A percentile compares a stretch with the other conserved stretches of the same genome.
phyloP scores from a whole-genome alignment of 2,113 vertebrate species.

The Ellobius talpinus region DNA sequence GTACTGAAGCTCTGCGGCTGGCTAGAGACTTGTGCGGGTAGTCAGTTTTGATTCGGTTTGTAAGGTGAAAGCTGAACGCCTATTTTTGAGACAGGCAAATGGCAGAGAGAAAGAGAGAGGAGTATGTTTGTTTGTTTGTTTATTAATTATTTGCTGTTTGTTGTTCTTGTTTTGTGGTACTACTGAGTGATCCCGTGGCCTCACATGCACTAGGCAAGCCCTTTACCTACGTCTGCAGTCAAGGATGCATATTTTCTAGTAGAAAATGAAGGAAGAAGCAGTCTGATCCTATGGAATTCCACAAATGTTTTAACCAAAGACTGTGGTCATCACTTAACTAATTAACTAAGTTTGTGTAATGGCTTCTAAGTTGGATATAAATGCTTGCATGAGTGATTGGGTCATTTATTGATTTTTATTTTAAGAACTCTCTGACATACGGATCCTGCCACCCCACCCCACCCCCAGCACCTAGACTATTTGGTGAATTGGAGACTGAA shows the following conservation, averaged over 20 bases:
- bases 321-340: not conserved
- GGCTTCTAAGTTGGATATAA: constrained; percentile 14
- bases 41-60: not conserved
- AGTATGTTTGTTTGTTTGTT: not conserved
- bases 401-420: not conserved
- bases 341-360: constrained; percentile 43
- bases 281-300: not conserved
- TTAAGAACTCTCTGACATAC: not conserved
- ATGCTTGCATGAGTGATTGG: constrained; percentile 26
- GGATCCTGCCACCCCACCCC: not conserved
- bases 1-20: constrained; percentile 53
- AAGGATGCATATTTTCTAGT: not conserved
- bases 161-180: not conserved
- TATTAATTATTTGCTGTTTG: not conserved
- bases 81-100: not conserved
- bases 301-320: constrained; percentile 57
- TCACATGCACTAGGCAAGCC: not conserved
- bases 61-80: not conserved
- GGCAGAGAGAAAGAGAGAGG: not conserved
- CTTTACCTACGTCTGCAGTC: not conserved
- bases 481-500: not conserved
- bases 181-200: not conserved
- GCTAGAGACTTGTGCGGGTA: not conserved
- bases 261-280: not conserved
- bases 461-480: not conserved